These are phyloP conservation scores for Meles meles DNA, from an alignment of 2,113 vertebrate genomes.

Conservation along the genomic window DNA sequence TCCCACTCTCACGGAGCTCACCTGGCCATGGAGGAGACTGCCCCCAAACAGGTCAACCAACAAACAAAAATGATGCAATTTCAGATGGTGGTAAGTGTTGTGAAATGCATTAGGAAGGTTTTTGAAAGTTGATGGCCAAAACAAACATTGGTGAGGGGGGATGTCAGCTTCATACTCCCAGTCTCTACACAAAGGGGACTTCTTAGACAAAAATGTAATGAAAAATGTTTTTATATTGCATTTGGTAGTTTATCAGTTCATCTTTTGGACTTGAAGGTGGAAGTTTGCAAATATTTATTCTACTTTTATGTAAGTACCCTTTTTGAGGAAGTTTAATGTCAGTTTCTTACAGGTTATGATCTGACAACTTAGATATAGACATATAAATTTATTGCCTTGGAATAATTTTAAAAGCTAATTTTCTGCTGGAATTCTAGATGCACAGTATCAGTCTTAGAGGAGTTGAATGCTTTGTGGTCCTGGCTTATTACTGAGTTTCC, in stretches of 20 bases:
- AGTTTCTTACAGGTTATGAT: background rate
- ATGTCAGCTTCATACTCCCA: background rate
- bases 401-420: conserved; percentile 18
- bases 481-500: background rate
- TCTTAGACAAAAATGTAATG: background rate
- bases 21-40: background rate
- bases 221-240: background rate
- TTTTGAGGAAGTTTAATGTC: conserved; percentile 2
- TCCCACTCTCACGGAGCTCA: background rate
- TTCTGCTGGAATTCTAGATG: background rate
- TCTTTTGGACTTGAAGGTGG: background rate
- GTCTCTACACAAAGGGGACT: background rate
- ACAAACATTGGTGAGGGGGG: background rate
- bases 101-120: background rate
- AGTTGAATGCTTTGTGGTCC: background rate
- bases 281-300: background rate
- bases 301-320: background rate
- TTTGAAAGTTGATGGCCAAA: background rate
- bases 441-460: background rate
- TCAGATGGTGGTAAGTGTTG: background rate
- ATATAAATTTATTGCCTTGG: background rate
- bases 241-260: background rate
- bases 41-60: background rate
- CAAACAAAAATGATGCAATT: background rate
- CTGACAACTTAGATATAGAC: background rate